Base-by-base conservation (phyloP, 1,140 invertebrate genomes). In the Drosophila lacertosa region DNA sequence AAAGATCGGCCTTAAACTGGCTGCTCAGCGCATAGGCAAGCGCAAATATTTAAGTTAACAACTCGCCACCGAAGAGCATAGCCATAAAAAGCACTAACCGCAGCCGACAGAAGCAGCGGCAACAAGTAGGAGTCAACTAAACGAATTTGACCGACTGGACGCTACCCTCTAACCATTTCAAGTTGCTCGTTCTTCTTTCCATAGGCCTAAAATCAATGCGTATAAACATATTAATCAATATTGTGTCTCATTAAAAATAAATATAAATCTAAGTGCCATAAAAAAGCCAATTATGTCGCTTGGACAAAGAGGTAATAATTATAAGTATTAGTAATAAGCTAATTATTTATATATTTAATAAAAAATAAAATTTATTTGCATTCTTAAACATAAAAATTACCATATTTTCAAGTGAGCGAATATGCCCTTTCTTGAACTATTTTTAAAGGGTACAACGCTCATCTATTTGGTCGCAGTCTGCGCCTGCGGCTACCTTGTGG, bases 11-110 rank as follows among this genome's bases (percentile, higher is more conserved):
- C 53, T 42, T 40, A 48, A 64, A 69, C 59, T 63, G 57, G 47
- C 45, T 32, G 45, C 37, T 47, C 26, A 16, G 47, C 63, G 63
- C 57, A 62, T 67, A 53, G 79, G 54, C 59, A 62, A 57, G 74
- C 57, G 54, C 84, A 86, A 86, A 86, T 86, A 86, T 86, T 86
- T 86, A 77, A 86, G 62, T 84, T 84, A 77, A 86, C 81, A 84
- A 84, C 76, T 84, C 57, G 79, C 68, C 78, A 72, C 74, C 50
- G 71, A 57, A 67, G 71, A 66, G 62, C 59, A 59, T 39, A 59
- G 40, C 80, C 81, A 86, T 84, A 86, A 84, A 84, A 77, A 86
- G 73, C 81, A 84, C 42, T 76, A 73, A 72, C 66, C 67, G 73
- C 81, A 74, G 16, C 63, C 11, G 47, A 18, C 24, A 26, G 33